Percentiles rank a stretch among this genome's conserved stretches.
phyloP scores from a whole-genome alignment of 2,113 vertebrate species.

The Dicaeum eximium region DNA sequence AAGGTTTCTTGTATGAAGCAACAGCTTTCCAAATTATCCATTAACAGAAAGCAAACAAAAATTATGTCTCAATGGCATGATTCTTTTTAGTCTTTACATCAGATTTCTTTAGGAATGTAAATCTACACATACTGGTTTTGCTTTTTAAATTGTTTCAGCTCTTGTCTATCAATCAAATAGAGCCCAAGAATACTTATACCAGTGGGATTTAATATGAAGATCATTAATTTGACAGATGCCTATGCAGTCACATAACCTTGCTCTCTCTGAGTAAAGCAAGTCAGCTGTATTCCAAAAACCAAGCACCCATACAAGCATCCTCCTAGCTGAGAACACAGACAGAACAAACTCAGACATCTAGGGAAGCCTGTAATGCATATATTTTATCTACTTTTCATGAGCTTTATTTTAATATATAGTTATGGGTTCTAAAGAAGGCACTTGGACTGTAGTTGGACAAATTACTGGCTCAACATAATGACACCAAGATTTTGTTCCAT shows the following conservation, averaged over 20 bases:
- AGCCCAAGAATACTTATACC: background rate
- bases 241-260: background rate
- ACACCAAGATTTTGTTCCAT: background rate
- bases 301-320: background rate
- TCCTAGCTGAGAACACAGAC: background rate
- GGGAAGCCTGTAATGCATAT: background rate
- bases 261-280: background rate
- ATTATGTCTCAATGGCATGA: background rate
- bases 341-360: background rate
- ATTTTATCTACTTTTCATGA: background rate
- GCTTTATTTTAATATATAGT: background rate
- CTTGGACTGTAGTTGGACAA: rapidly evolving
- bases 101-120: background rate
- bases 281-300: background rate
- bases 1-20: background rate
- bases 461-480: background rate
- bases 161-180: background rate
- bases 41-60: constrained; percentile 28
- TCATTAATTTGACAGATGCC: background rate
- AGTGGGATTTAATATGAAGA: background rate
- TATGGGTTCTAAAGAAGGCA: background rate
- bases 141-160: background rate
- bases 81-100: background rate
- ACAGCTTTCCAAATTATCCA: background rate
- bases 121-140: background rate